Evolutionary conservation across 2,797 vertebrate species (phyloP), one percentile per base, ranked within the genome.

Genomic region (Spea hammondii): DNA sequence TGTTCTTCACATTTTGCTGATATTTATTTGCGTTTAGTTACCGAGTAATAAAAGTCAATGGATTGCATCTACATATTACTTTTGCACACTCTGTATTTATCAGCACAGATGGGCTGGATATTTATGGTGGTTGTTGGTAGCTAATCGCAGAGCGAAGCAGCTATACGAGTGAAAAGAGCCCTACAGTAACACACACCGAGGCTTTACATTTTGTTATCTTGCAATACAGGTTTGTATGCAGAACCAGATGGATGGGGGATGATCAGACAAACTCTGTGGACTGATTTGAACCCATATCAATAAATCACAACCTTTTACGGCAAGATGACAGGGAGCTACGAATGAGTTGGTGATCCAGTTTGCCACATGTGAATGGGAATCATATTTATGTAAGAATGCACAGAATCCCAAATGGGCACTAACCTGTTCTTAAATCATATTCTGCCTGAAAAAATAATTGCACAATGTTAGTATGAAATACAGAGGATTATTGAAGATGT

Each of bases 101-200:
- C 74, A 72, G 74, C 74, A 76, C 74, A 81, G 74, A 77, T 76
- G 62, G 79, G 66, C 53, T 9, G 74, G 32, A 81, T 76, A 81
- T 81, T 81, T 76, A 77, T 76, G 47, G 62, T 57, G 69, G 54
- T 54, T 68, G 64, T 77, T 77, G 72, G 51, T 47, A 71, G 79
- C 59, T 76, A 76, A 76, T 79, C 78, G 66, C 64, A 72, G 71
- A 69, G 71, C 70, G 72, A 80, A 74, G 13, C 59, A 57, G 32
- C 73, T 71, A 71, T 65, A 70, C 57, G 65, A 49, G 72, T 59
- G 66, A 65, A 48, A 75, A 74, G 65, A 66, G 65, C 50, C 71
- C 78, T 62, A 79, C 72, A 70, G 55, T 66, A 74, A 65, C 74
- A 62, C 46, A 68, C 49, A 47, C 66, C 53, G 78, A 68, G 50